phyloP scores from a whole-genome alignment of 1,140 invertebrate genomes.

The Drosophila rhopaloa region DNA sequence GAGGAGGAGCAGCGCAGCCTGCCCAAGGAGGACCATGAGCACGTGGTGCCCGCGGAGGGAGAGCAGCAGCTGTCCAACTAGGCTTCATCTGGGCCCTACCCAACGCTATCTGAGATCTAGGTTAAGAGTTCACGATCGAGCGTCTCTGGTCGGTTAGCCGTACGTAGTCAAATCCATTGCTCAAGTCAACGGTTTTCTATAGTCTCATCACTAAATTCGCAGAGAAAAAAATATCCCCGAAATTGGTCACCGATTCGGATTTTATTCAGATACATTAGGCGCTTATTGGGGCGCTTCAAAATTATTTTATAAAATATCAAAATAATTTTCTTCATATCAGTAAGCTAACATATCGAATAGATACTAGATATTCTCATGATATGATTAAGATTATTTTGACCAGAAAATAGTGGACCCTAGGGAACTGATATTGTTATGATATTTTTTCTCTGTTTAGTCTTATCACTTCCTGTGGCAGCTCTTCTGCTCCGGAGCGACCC shows the following conservation, averaged over 20 bases:
- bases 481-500: constrained; percentile 13
- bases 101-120: constrained; percentile 77
- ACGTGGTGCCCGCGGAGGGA: constrained; percentile 57
- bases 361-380: neutral
- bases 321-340: constrained; percentile 12
- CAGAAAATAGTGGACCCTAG: constrained; percentile 1
- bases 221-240: constrained; percentile 13
- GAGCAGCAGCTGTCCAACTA: constrained; percentile 70
- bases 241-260: neutral
- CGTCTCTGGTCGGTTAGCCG: constrained; percentile 73
- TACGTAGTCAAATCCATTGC: constrained; percentile 71
- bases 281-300: neutral
- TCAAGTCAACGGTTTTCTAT: constrained; percentile 61
- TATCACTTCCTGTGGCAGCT: constrained; percentile 39
- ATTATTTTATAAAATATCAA: neutral
- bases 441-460: constrained; percentile 25
- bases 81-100: constrained; percentile 26
- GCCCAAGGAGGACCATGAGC: constrained; percentile 66
- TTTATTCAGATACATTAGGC: neutral
- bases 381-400: constrained; percentile 11
- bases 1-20: constrained; percentile 14
- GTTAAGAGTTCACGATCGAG: constrained; percentile 74
- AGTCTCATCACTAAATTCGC: constrained; percentile 31
- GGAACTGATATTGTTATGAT: constrained; percentile 13
- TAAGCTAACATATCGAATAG: neutral